Conservation (phyloP, 2,797 vertebrate genomes). For the Sebastiscus albofasciatus region DNA sequence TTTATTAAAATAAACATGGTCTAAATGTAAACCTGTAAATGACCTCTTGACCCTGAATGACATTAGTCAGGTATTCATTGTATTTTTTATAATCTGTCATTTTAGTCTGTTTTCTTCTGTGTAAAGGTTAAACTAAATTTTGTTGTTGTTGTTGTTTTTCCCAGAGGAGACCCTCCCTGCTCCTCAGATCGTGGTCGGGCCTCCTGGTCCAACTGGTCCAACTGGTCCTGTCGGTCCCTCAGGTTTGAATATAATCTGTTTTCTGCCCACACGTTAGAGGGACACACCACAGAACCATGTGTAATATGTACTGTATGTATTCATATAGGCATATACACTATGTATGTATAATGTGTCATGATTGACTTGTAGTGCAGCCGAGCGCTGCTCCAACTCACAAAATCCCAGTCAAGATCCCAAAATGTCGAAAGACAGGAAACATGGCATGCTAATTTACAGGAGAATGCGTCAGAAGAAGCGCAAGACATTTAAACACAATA, state of each 20-base stretch:
- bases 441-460: background rate
- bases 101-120: background rate
- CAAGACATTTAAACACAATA: background rate
- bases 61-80: background rate
- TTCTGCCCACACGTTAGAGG: rapidly evolving
- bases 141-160: background rate
- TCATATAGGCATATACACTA: background rate
- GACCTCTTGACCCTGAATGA: background rate
- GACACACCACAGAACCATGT: background rate
- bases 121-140: background rate
- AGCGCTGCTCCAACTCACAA: background rate
- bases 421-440: background rate
- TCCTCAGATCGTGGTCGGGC: slow-evolving; percentile 39
- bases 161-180: slow-evolving; percentile 49
- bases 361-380: background rate
- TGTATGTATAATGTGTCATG: background rate
- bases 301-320: background rate
- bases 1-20: background rate
- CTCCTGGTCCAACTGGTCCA: slow-evolving; percentile 68
- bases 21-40: background rate
- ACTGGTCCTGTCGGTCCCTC: slow-evolving; percentile 64
- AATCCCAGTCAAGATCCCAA: background rate
- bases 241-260: slow-evolving; percentile 56
- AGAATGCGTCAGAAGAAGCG: no score
- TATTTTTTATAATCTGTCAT: background rate